Conservation (phyloP, 2,797 vertebrate species). For the Cossypha dichroa region DNA sequence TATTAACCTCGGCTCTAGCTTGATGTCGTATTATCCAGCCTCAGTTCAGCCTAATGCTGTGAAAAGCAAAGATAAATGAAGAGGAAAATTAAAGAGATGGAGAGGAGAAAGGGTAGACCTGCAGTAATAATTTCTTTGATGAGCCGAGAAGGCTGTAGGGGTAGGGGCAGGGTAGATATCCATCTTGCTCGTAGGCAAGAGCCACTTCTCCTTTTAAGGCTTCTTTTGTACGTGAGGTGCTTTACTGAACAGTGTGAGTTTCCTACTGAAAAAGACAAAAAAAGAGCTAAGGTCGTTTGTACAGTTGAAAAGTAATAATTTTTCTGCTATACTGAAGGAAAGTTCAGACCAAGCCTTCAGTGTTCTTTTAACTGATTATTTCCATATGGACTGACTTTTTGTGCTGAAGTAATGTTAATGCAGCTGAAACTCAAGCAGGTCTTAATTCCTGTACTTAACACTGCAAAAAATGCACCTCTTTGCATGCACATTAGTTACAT, state of each 20-base stretch:
- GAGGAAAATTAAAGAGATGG: not conserved
- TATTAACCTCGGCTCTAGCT: not conserved
- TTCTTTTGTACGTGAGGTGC: not conserved
- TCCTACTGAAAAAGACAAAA: conserved; percentile 14
- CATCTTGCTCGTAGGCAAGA: not conserved
- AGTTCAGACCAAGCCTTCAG: not conserved
- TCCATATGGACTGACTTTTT: not conserved
- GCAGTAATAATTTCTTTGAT: not conserved
- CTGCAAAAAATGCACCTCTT: not conserved
- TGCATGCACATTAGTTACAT: not conserved
- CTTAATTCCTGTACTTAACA: not conserved
- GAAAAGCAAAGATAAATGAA: not conserved
- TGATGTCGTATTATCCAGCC: not conserved
- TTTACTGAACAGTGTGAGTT: conserved; percentile 5
- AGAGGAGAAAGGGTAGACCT: not conserved
- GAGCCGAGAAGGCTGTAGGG: not conserved
- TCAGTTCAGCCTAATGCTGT: not conserved
- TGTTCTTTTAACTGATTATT: conserved; percentile 15
- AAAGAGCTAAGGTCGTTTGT: not conserved
- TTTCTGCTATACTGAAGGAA: not conserved
- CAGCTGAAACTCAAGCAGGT: not conserved
- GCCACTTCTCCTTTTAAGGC: conserved; percentile 28
- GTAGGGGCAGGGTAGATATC: not conserved
- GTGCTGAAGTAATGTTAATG: not conserved
- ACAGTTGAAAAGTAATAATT: not conserved